Percentiles rank a stretch among this genome's conserved stretches.
Conservation (phyloP, 2,797 vertebrate species). For the Epinephelus malabaricus region DNA sequence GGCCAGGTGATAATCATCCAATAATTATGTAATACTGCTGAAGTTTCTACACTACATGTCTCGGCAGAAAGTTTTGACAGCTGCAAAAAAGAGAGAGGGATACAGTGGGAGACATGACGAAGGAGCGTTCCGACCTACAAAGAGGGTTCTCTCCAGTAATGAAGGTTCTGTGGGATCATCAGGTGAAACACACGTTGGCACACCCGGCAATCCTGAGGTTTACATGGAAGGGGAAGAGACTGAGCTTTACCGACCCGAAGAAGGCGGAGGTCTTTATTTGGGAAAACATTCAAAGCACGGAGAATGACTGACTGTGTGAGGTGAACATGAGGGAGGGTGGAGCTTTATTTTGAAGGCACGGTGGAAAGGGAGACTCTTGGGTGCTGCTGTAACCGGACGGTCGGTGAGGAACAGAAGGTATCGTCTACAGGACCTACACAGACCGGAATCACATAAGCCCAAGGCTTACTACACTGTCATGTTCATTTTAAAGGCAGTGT, state of each 20-base stretch:
- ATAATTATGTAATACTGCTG: no score
- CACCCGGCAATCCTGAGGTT: neutral
- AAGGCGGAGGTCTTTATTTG: neutral
- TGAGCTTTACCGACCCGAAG: neutral
- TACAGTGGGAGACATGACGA: neutral
- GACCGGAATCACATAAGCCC: neutral
- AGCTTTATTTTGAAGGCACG: neutral
- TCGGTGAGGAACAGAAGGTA: neutral
- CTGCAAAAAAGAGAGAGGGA: no score
- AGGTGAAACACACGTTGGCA: slow-evolving; percentile 20
- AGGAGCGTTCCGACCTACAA: neutral
- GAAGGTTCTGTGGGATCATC: neutral
- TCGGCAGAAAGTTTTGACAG: no score
- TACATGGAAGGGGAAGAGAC: neutral
- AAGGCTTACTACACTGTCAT: neutral
- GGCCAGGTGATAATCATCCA: neutral
- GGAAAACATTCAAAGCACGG: neutral
- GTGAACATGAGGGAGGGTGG: neutral
- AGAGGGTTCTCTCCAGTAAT: neutral
- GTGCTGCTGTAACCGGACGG: neutral
- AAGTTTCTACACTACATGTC: no score
- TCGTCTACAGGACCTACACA: neutral
- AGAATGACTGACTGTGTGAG: neutral
- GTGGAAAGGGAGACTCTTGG: neutral
- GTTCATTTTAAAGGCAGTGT: neutral